phyloP scores from a whole-genome alignment of 30 jellyfish, hydroid and myxozoan genomes.

The Chrysaora quinquecirrha region DNA sequence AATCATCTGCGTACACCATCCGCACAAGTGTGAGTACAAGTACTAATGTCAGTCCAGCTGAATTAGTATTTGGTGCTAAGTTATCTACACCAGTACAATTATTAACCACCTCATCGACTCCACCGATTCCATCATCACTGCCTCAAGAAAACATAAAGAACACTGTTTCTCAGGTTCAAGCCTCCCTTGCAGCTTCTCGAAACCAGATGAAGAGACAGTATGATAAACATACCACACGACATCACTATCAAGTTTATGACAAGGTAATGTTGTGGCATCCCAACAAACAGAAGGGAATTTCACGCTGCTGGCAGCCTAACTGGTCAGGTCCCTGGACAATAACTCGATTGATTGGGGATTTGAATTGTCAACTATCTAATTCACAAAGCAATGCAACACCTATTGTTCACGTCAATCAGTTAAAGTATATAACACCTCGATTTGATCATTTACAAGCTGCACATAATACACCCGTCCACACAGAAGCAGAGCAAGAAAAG shows the following conservation, averaged over 20 bases:
- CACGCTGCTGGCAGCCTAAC: conserved; percentile 45
- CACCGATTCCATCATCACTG: not conserved
- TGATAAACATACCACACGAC: not conserved
- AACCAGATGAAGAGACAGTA: conserved; percentile 10
- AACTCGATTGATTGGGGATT: conserved; percentile 34
- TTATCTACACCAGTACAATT: not conserved
- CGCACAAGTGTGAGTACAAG: not conserved
- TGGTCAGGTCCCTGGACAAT: conserved; percentile 1
- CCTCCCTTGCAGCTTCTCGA: conserved; percentile 34
- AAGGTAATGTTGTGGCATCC: conserved; percentile 28
- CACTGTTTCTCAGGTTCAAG: conserved; percentile 17
- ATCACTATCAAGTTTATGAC: conserved; percentile 14
- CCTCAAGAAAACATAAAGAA: conserved; percentile 9
- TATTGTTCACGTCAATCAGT: not conserved
- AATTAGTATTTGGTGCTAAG: conserved; percentile 27
- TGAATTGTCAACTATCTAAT: conserved; percentile 9
- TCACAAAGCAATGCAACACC: conserved; percentile 23
- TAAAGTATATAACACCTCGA: conserved; percentile 22
- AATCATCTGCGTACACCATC: conserved; percentile 1
- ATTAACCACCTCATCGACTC: conserved; percentile 3
- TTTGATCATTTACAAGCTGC: not conserved
- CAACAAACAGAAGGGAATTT: conserved; percentile 21
- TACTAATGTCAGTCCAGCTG: conserved; percentile 14
- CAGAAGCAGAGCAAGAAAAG: not conserved
- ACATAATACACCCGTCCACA: not conserved